Percentiles rank a stretch among this genome's conserved stretches.
Evolutionary conservation across 2,888 invertebrate genomes (phyloP).

Genomic region (Ceraclea dissimilis): DNA sequence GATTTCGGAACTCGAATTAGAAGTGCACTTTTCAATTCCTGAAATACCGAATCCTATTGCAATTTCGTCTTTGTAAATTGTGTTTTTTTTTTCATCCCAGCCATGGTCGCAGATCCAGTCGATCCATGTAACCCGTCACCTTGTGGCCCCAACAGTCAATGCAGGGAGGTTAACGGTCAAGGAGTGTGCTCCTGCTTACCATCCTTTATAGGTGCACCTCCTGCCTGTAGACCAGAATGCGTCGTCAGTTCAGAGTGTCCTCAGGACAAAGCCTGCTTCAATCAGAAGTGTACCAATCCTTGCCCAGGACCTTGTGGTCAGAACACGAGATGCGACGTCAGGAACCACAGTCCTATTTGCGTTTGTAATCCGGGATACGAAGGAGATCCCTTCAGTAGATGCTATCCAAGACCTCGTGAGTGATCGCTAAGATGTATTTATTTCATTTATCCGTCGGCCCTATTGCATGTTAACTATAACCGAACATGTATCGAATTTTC

Average conservation of each 20-base stretch:
- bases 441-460: too few species aligned
- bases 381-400: constrained; percentile 62
- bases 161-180: constrained; percentile 60
- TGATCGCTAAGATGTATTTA: too few species aligned
- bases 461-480: too few species aligned
- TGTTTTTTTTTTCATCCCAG: neutral
- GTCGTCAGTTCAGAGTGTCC: constrained; percentile 70
- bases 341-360: constrained; percentile 75
- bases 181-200: constrained; percentile 70
- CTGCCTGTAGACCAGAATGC: constrained; percentile 72
- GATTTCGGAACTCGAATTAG: too few species aligned
- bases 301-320: constrained; percentile 65
- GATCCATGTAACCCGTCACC: constrained; percentile 63
- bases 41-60: too few species aligned
- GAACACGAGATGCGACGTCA: constrained; percentile 62
- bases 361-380: constrained; percentile 54
- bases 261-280: constrained; percentile 62
- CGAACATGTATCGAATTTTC: constrained; percentile 23
- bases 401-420: constrained; percentile 48
- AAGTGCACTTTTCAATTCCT: neutral
- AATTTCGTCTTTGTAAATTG: too few species aligned
- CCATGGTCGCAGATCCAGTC: constrained; percentile 11
- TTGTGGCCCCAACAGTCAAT: constrained; percentile 69
- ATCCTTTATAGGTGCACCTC: constrained; percentile 65
- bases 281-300: constrained; percentile 70